Evolutionary conservation across 2,113 vertebrate species (phyloP).

Genomic region (Cranoglanis bouderius): DNA sequence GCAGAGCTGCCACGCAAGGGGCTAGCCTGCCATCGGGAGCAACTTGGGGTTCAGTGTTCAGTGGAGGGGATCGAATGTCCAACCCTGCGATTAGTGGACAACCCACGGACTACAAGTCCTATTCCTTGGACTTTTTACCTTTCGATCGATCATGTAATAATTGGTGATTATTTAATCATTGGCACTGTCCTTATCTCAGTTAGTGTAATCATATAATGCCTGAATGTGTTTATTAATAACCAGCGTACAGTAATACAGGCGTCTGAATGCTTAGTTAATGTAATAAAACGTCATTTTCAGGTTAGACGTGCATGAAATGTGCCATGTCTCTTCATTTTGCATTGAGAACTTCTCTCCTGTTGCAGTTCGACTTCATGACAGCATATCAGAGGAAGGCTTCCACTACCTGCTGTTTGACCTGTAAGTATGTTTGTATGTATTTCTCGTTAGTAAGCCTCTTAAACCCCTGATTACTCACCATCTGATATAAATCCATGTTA

Average conservation of each 20-base stretch:
- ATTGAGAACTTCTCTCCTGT: conserved; percentile 7
- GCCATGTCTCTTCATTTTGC: not conserved
- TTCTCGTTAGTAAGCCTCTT: not conserved
- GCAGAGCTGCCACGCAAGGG: too few species aligned
- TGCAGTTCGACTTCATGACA: conserved; percentile 58
- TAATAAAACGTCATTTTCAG: not conserved
- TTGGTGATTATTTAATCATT: not conserved
- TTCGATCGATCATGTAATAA: not conserved
- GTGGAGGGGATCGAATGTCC: too few species aligned
- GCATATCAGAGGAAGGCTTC: conserved; percentile 59
- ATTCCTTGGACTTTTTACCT: not conserved
- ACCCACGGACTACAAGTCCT: not conserved
- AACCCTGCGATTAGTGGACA: too few species aligned
- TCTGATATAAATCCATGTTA: not conserved
- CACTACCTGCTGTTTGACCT: conserved; percentile 55
- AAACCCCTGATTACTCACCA: not conserved
- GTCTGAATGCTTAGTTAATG: not conserved
- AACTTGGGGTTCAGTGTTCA: too few species aligned
- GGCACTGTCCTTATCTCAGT: not conserved
- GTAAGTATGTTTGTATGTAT: conserved; percentile 45
- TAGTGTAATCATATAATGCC: not conserved
- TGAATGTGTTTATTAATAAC: not conserved
- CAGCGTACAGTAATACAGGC: not conserved
- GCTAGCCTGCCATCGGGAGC: too few species aligned
- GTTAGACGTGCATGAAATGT: conserved; percentile 5